Evolutionary conservation across 1,140 invertebrate genomes (phyloP).

Genomic region (Orchesella cincta): DNA sequence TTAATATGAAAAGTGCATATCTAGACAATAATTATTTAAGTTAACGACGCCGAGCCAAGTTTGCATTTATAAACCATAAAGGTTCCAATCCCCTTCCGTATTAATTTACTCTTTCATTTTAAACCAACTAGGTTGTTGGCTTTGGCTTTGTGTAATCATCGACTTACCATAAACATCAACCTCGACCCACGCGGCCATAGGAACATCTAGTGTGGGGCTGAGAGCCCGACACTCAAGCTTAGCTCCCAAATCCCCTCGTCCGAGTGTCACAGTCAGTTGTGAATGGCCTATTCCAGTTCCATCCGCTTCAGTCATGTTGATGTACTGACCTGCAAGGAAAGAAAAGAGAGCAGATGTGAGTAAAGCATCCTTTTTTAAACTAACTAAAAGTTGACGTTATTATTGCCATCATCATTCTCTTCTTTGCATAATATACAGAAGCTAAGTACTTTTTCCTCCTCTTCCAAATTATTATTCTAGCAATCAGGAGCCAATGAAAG

Average conservation of each 20-base stretch:
- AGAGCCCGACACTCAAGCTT: constrained; percentile 75
- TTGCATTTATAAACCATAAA: too few species aligned
- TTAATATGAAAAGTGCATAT: too few species aligned
- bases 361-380: too few species aligned
- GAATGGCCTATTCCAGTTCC: constrained; percentile 67
- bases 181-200: constrained; percentile 67
- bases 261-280: constrained; percentile 67
- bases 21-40: too few species aligned
- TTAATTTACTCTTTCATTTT: too few species aligned
- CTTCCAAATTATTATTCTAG: background rate
- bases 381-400: background rate
- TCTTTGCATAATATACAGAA: too few species aligned
- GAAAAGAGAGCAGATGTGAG: too few species aligned
- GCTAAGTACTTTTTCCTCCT: background rate
- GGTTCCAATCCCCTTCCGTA: too few species aligned
- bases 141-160: too few species aligned
- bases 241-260: constrained; percentile 73
- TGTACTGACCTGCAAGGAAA: constrained; percentile 55
- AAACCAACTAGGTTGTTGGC: too few species aligned
- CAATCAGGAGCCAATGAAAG: background rate
- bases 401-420: background rate
- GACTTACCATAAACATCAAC: constrained; percentile 80
- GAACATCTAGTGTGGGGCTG: constrained; percentile 69
- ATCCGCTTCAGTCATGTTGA: constrained; percentile 55
- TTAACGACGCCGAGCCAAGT: too few species aligned